A percentile compares a stretch with the other conserved stretches of the same genome.
Conservation (phyloP, 2,888 invertebrate genomes). For the Melanostoma mellinum region DNA sequence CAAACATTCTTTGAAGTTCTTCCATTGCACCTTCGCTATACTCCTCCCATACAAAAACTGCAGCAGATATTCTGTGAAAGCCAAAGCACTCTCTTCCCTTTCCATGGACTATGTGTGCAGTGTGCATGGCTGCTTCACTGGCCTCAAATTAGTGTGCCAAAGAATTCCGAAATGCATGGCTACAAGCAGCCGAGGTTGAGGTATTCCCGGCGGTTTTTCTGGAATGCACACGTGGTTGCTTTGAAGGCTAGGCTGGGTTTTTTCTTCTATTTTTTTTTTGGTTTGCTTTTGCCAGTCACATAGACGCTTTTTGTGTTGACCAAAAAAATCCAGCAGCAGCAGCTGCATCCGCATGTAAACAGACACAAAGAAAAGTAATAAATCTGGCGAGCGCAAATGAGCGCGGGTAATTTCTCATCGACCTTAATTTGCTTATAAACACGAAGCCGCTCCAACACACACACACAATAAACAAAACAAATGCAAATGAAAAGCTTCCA, state of each 20-base stretch:
- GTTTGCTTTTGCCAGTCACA: conserved; percentile 17
- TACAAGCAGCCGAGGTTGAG: conserved; percentile 30
- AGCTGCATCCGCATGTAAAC: conserved; percentile 10
- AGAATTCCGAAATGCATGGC: conserved; percentile 34
- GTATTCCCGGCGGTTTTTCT: conserved; percentile 25
- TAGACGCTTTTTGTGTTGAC: conserved; percentile 1
- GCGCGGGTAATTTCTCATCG: conserved; percentile 63
- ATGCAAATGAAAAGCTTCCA: conserved; percentile 62
- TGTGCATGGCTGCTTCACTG: neutral
- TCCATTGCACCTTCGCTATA: no score
- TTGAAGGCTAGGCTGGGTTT: neutral
- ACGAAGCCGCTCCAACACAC: conserved; percentile 34
- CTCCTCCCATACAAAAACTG: neutral
- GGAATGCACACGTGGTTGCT: conserved; percentile 37
- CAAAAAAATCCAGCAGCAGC: no score
- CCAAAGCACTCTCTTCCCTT: neutral
- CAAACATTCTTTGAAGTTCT: no score
- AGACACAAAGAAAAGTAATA: conserved; percentile 35
- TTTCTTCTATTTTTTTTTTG: no score
- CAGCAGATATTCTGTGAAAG: conserved; percentile 9
- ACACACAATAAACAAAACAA: conserved; percentile 36
- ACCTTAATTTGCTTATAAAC: conserved; percentile 69
- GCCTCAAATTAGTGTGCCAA: neutral
- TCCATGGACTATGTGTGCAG: neutral
- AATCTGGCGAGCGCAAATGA: conserved; percentile 51